These are phyloP conservation scores for Drosophila anomelani DNA, from an alignment of 2,888 invertebrate genomes.

Conservation along the genomic window DNA sequence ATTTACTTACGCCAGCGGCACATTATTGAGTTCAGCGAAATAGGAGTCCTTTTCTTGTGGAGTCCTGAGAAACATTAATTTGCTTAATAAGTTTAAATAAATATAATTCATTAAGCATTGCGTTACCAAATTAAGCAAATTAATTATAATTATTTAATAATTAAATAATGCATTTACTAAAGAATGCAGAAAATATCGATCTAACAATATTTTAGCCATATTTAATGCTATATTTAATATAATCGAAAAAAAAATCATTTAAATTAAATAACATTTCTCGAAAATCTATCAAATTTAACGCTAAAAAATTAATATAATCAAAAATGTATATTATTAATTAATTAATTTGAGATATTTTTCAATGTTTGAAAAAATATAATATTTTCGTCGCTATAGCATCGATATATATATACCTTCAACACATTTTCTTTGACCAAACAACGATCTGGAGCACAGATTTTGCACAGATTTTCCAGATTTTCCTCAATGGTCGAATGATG, in stretches of 20 bases:
- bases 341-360: too few relatives aligned
- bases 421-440: not conserved
- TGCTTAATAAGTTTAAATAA: not conserved
- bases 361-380: too few relatives aligned
- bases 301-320: too few relatives aligned
- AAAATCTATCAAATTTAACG: too few relatives aligned
- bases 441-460: not conserved
- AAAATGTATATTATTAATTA: too few relatives aligned
- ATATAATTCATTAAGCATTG: not conserved
- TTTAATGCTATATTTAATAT: too few relatives aligned
- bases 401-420: not conserved
- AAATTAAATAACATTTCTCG: too few relatives aligned
- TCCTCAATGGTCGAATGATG: not conserved
- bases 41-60: not conserved
- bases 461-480: slow-evolving; percentile 1
- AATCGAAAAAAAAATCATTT: too few relatives aligned
- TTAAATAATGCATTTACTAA: too few relatives aligned
- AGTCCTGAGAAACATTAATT: not conserved
- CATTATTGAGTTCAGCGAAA: slow-evolving; percentile 2
- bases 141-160: not conserved
- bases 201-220: too few relatives aligned
- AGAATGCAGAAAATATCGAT: too few relatives aligned
- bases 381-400: not conserved
- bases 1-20: slow-evolving; percentile 48
- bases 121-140: not conserved